Evolutionary conservation across 2,888 invertebrate genomes (phyloP).

Genomic region (Tortrix viridana): DNA sequence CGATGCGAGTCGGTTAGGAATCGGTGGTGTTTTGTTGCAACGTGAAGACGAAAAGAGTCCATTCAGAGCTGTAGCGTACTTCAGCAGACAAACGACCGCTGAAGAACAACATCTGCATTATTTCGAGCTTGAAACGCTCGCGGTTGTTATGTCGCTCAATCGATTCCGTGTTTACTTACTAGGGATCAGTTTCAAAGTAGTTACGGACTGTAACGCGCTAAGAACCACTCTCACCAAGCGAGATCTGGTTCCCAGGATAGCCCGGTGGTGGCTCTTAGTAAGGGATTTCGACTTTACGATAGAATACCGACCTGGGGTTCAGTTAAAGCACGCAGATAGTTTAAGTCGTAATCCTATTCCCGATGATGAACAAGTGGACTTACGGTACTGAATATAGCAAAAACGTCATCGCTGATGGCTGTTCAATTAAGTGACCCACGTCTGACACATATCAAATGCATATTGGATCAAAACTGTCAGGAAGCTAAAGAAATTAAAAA

Average conservation of each 20-base stretch:
- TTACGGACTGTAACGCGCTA: constrained; percentile 42
- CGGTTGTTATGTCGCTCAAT: constrained; percentile 1
- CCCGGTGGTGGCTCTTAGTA: constrained; percentile 44
- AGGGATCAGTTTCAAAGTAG: constrained; percentile 34
- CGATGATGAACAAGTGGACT: not conserved
- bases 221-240: constrained; percentile 38
- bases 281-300: constrained; percentile 40
- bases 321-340: constrained; percentile 42
- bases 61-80: not conserved
- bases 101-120: constrained; percentile 7
- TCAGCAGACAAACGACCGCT: not conserved
- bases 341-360: constrained; percentile 30
- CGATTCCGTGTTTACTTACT: constrained; percentile 33
- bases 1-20: not conserved
- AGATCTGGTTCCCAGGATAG: too few species aligned
- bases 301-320: constrained; percentile 40
- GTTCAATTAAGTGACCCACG: constrained; percentile 30
- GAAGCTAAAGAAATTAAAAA: constrained; percentile 19
- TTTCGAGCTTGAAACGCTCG: not conserved
- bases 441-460: constrained; percentile 7
- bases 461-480: constrained; percentile 4
- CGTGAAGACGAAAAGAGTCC: not conserved
- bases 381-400: constrained; percentile 11
- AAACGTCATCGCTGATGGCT: constrained; percentile 21
- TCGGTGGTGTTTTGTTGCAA: not conserved